A percentile compares a stretch with the other conserved stretches of the same genome.
Evolutionary conservation across 2,888 invertebrate genomes (phyloP).

Genomic region (Romanomermis culicivorax): DNA sequence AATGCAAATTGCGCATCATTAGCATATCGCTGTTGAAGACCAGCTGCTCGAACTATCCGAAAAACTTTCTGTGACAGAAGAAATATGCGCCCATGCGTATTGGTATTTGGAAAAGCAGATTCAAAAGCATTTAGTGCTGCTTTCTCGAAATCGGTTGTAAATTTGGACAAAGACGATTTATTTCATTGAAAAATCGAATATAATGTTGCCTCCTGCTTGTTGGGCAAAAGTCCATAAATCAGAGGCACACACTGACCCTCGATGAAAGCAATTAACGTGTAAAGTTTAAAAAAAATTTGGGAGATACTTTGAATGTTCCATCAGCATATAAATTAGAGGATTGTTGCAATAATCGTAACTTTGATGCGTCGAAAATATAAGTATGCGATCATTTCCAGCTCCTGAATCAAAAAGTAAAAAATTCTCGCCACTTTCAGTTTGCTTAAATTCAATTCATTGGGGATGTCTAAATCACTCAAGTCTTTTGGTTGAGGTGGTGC

Average conservation of each 20-base stretch:
- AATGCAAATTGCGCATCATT: constrained; percentile 1
- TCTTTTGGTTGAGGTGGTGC: neutral
- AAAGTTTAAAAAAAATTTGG: constrained; percentile 2
- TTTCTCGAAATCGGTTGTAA: neutral
- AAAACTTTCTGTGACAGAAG: neutral
- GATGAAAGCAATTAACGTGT: constrained; percentile 4
- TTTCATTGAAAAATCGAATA: neutral
- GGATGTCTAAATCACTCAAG: neutral
- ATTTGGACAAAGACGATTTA: neutral
- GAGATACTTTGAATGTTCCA: constrained; percentile 2
- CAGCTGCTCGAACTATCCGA: neutral
- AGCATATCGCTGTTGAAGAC: neutral
- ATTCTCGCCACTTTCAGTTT: neutral
- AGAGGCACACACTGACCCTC: neutral
- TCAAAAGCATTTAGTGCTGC: neutral
- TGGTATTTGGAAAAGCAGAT: neutral
- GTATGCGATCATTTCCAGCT: neutral
- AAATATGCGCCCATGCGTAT: neutral
- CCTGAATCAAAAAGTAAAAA: constrained; percentile 1
- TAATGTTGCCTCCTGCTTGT: neutral
- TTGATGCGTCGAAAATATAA: neutral
- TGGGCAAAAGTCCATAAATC: neutral
- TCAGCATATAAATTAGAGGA: neutral
- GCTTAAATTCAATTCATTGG: neutral
- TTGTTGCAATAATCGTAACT: neutral